A percentile compares a stretch with the other conserved stretches of the same genome.
phyloP scores from a whole-genome alignment of 2,797 vertebrate species.

The Molothrus ater region DNA sequence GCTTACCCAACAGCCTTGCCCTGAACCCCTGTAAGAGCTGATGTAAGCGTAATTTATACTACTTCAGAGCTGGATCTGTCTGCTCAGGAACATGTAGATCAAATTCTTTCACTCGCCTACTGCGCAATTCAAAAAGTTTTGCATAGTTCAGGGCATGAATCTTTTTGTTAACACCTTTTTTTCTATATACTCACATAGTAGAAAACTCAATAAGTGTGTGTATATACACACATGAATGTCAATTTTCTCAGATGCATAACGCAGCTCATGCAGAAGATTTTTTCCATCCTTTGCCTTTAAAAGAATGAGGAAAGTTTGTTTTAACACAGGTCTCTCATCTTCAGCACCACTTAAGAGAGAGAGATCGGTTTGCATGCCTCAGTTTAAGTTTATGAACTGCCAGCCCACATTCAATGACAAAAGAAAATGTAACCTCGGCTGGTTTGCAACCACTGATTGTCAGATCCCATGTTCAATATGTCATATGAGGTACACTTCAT shows the following conservation, averaged over 20 bases:
- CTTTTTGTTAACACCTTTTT: background rate
- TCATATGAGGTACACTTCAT: conserved; percentile 71
- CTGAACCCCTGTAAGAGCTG: background rate
- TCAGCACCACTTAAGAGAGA: conserved; percentile 21
- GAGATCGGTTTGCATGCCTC: conserved; percentile 4
- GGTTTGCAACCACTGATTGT: conserved; percentile 65
- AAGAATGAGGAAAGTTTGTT: conserved; percentile 1
- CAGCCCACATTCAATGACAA: conserved; percentile 62
- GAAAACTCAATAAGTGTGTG: background rate
- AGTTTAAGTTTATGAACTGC: conserved; percentile 70
- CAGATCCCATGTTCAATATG: conserved; percentile 66
- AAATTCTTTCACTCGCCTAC: background rate
- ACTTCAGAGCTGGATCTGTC: background rate
- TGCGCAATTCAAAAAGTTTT: background rate
- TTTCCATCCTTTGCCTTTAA: background rate
- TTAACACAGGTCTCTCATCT: background rate
- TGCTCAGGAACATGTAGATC: background rate
- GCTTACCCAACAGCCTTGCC: background rate
- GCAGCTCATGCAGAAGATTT: background rate
- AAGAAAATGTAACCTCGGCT: conserved; percentile 63
- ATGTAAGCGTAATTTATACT: background rate
- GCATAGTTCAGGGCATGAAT: background rate
- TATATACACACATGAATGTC: background rate
- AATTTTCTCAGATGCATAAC: background rate
- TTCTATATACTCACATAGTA: background rate